Evolutionary conservation across 2,888 invertebrate species (phyloP), one percentile per base, ranked within the genome.

Genomic region (Ophion obscuratus): DNA sequence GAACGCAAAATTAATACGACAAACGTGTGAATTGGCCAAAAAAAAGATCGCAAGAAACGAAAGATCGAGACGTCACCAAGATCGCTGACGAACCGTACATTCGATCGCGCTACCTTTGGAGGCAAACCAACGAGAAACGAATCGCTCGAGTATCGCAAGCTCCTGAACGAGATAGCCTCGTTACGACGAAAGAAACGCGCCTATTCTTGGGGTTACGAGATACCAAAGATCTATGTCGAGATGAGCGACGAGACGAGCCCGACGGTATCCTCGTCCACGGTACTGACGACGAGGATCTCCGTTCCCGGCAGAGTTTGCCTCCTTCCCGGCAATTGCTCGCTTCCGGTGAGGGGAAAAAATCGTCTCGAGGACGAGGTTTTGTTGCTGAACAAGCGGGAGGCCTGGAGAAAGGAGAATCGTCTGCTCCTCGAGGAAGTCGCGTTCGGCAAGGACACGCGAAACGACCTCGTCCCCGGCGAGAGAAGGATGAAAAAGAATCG

Each of bases 341-440:
- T 74, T 14, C 87, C 90, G 6, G 88, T 89, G 75, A 88, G 88
- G 27, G 90, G 88, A 9, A 88, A 88, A 68, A 88, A 89, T 75
- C 88, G 77, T 20, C 44, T 87, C 31, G 89, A 92, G 59, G 90
- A 92, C 68, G 92, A 92, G 67, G 83, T 89, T 68, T 64, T 89
- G 66, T 67, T 91, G 76, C 78, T 92, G n/a, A 92, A 90, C 74
- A 91, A 91, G 71, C 90, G 91, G 0, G 90, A 91, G 57, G 90
- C 90, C 1, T 92, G 92, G 92, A 89, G 74, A 57, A 89, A 68
- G 40, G 80, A 90, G 70, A 92, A 92, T 84, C 89, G 90, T 61
- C 75, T 88, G 36, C 88, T 91, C 62, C 79, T 92, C 59, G 91
- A 92, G 40, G 92, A 92, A 76, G 90, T 91, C 0, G 91, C 92